phyloP scores from a whole-genome alignment of 2,113 vertebrate species.

The Amphilophus citrinellus region DNA sequence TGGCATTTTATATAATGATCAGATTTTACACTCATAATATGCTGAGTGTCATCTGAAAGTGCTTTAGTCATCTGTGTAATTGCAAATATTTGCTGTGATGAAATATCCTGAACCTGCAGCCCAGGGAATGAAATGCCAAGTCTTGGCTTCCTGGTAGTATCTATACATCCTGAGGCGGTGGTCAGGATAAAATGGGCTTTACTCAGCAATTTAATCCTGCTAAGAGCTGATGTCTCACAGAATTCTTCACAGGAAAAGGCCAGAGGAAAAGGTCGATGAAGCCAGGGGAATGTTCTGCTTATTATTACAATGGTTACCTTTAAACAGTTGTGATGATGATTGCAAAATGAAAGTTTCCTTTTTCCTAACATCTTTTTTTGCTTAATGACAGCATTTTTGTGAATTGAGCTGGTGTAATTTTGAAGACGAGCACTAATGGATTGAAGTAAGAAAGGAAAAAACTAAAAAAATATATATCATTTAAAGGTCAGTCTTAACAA shows the following conservation, averaged over 20 bases:
- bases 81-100: conserved; percentile 34
- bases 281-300: conserved; percentile 42
- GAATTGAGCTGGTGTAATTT: conserved; percentile 4
- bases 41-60: conserved; percentile 4
- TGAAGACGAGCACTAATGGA: neutral
- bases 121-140: conserved; percentile 47
- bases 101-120: conserved; percentile 29
- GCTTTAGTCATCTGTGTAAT: neutral
- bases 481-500: conserved; percentile 18
- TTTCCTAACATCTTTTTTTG: neutral
- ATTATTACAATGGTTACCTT: conserved; percentile 59
- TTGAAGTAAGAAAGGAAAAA: neutral
- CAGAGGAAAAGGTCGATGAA: conserved; percentile 62
- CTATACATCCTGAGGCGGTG: conserved; percentile 43
- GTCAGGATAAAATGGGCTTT: conserved; percentile 63
- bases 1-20: conserved; percentile 23
- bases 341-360: conserved; percentile 30
- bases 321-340: conserved; percentile 44
- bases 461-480: neutral
- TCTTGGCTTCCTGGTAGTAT: conserved; percentile 32
- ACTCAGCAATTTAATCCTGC: conserved; percentile 71
- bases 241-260: conserved; percentile 58
- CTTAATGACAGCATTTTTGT: neutral
- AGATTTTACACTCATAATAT: conserved; percentile 8
- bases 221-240: conserved; percentile 66